A percentile compares a stretch with the other conserved stretches of the same genome.
Conservation (phyloP, 35 echinoderm and acorn worm species). For the Eucidaris tribuloides region DNA sequence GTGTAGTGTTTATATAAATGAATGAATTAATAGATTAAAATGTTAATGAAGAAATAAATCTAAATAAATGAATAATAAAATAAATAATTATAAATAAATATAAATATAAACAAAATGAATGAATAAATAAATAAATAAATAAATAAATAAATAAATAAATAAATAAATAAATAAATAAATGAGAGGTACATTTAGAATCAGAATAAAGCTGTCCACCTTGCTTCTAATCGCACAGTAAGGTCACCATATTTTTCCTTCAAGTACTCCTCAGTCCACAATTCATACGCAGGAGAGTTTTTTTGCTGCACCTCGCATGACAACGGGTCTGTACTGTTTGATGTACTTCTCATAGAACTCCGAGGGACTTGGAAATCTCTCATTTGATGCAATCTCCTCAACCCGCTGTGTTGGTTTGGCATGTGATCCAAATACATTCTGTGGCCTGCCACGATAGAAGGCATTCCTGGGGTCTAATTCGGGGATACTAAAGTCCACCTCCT, state of each 20-base stretch:
- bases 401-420: not conserved
- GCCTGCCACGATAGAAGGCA: not conserved
- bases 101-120: too few species aligned
- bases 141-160: too few species aligned
- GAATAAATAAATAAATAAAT: too few species aligned
- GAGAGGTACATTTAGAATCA: too few species aligned
- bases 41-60: too few species aligned
- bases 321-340: conserved; percentile 19
- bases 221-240: conserved; percentile 23
- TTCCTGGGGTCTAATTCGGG: conserved; percentile 5
- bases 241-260: conserved; percentile 37
- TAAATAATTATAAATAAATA: too few species aligned
- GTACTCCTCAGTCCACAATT: conserved; percentile 60
- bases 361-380: conserved; percentile 29
- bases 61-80: too few species aligned
- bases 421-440: not conserved
- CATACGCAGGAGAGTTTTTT: conserved; percentile 32
- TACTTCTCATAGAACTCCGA: conserved; percentile 33
- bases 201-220: too few species aligned
- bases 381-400: not conserved
- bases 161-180: too few species aligned
- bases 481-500: not conserved
- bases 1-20: too few species aligned
- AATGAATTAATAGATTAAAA: too few species aligned
- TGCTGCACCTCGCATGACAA: conserved; percentile 29